These are phyloP conservation scores for Drosophila demipolita DNA, from an alignment of 2,888 invertebrate genomes.

Conservation along the genomic window DNA sequence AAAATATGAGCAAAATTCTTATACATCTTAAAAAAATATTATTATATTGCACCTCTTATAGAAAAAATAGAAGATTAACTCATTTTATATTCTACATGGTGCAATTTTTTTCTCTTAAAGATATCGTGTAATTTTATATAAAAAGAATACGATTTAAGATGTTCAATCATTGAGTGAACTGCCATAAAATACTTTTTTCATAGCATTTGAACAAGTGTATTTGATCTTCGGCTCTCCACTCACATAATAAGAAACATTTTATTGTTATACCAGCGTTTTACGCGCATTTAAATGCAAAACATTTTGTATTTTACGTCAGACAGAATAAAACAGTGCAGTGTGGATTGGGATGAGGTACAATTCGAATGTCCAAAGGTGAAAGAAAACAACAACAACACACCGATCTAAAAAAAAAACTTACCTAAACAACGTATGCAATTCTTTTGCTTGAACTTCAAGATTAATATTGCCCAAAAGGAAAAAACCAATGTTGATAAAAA, in stretches of 20 bases:
- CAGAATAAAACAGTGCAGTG: conserved; percentile 18
- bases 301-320: conserved; percentile 64
- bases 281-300: conserved; percentile 51
- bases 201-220: conserved; percentile 29
- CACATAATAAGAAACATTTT: conserved; percentile 5
- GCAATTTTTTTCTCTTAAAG: background rate
- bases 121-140: background rate
- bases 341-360: conserved; percentile 8
- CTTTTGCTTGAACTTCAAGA: too few relatives aligned
- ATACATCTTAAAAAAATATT: background rate
- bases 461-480: background rate
- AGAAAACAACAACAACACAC: background rate
- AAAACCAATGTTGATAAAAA: background rate
- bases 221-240: background rate
- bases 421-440: background rate
- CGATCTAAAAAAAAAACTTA: background rate
- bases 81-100: background rate
- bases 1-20: background rate
- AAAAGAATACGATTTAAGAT: background rate
- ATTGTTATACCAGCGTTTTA: conserved; percentile 44
- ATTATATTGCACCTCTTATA: background rate
- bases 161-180: too few relatives aligned
- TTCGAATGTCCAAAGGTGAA: conserved; percentile 6
- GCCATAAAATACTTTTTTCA: background rate
- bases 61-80: background rate